Base-by-base conservation (phyloP, 2,113 vertebrate genomes). In the Vulpes ferrilata region DNA sequence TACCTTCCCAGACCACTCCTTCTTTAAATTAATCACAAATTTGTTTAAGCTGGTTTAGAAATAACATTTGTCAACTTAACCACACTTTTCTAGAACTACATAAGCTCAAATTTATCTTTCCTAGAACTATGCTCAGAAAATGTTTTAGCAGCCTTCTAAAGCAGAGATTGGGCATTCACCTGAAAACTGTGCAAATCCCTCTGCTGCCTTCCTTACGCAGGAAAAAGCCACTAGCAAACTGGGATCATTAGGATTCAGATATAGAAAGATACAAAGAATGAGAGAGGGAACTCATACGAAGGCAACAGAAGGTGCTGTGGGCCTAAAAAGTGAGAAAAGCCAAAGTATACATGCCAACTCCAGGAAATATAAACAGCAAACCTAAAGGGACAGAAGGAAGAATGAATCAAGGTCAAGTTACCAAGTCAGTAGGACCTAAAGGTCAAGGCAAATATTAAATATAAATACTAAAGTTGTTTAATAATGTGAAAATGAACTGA, bases 61-160 rank as follows among this genome's bases (percentile, higher is more conserved):
- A 96, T 27, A 96, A 51, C 30, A 1, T 69, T 84, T 55, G 11
- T 71, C 80, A 32, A 65, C n/a, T 74, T 88, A 16, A 16, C 1
- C 8, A 65, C 48, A 22, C 20, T 69, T 51, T 65, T 22, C 4
- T 87, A 79, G 43, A 74, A 20, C n/a, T 74, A 48, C 6, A 25
- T 51, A 91, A 73, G n/a, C 8, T 79, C 48, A 60, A 94, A 92
- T 90, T n/a, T 93, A 10, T 71, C 81, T 88, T 97, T 94, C 67
- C 23, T 35, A 80, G 62, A 92, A 95, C 11, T 76, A 64, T 30
- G 17, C 84, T 86, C 20, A 73, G 76, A 90, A 93, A 84, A 76
- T 55, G 76, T 60, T 87, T 32, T 35, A 62, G 32, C 38, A 84
- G 65, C 12, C 51, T 82, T 57, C 43, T 51, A 81, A 64, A 89